These are phyloP conservation scores for Lepisosteus osseus DNA, from an alignment of 2,113 vertebrate genomes.

Conservation along the genomic window DNA sequence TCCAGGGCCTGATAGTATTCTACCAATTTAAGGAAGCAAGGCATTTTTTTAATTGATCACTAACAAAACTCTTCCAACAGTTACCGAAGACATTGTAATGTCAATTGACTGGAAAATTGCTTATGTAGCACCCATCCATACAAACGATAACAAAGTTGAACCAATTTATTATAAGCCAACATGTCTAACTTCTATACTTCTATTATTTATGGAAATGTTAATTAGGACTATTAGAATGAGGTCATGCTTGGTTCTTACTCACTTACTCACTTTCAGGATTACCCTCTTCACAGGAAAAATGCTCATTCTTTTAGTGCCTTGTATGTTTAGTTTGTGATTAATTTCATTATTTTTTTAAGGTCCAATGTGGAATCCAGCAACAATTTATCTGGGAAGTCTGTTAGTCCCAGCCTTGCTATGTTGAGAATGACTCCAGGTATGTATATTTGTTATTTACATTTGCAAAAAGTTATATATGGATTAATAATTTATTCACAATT, in stretches of 20 bases:
- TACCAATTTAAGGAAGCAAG: too few species aligned
- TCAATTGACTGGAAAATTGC: too few species aligned
- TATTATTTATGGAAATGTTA: not conserved
- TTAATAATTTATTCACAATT: not conserved
- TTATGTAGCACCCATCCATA: too few species aligned
- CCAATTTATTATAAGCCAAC: too few species aligned
- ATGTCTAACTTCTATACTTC: not conserved
- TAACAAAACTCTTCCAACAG: too few species aligned
- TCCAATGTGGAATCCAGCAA: conserved; percentile 19
- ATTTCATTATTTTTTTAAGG: conserved; percentile 16
- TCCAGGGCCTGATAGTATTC: too few species aligned
- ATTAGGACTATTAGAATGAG: not conserved
- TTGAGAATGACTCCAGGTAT: conserved; percentile 36
- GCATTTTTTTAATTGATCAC: too few species aligned
- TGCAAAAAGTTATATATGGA: not conserved
- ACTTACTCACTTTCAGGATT: too few species aligned
- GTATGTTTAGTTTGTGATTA: not conserved
- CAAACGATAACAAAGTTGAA: too few species aligned
- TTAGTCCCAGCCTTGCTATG: conserved; percentile 31
- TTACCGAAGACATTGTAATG: too few species aligned
- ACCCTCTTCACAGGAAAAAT: too few species aligned
- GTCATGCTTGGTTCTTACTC: not conserved
- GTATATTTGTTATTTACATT: not conserved
- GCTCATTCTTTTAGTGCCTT: too few species aligned
- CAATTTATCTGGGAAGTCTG: conserved; percentile 21